A percentile compares a stretch with the other conserved stretches of the same genome.
phyloP scores from a whole-genome alignment of 2,113 vertebrate species.

The Microtus ochrogaster region DNA sequence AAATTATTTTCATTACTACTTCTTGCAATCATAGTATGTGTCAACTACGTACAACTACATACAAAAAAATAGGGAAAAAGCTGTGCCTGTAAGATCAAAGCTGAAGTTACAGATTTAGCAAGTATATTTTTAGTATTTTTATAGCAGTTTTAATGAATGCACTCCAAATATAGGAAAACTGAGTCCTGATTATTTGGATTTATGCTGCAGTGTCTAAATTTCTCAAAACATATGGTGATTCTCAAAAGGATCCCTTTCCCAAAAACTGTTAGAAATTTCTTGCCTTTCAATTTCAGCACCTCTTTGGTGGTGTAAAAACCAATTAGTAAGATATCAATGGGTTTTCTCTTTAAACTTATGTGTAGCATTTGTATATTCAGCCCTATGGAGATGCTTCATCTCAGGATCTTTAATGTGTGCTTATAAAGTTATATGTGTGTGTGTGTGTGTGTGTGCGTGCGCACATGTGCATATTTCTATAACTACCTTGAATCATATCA shows the following conservation, averaged over 20 bases:
- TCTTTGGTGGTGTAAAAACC: slow-evolving; percentile 86
- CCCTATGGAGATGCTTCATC: slow-evolving; percentile 55
- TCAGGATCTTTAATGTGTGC: slow-evolving; percentile 78
- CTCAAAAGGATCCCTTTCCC: slow-evolving; percentile 85
- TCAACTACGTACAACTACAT: slow-evolving; percentile 68
- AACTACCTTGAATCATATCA: slow-evolving; percentile 74
- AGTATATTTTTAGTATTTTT: slow-evolving; percentile 79
- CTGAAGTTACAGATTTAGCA: slow-evolving; percentile 77
- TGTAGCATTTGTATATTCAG: slow-evolving; percentile 74
- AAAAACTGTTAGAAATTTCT: slow-evolving; percentile 84
- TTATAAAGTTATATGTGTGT: slow-evolving; percentile 58
- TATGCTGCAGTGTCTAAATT: slow-evolving; percentile 81
- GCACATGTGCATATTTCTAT: slow-evolving; percentile 42
- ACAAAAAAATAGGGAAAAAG: slow-evolving; percentile 70
- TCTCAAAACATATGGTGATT: slow-evolving; percentile 86
- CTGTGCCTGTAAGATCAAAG: slow-evolving; percentile 79
- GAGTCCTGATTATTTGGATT: slow-evolving; percentile 74
- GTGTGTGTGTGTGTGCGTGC: rapidly evolving
- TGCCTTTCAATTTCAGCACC: slow-evolving; percentile 84
- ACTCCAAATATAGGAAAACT: slow-evolving; percentile 83
- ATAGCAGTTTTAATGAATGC: slow-evolving; percentile 70
- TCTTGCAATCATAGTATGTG: slow-evolving; percentile 77
- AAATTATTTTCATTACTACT: slow-evolving; percentile 82
- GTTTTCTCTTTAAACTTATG: slow-evolving; percentile 81
- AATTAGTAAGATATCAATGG: slow-evolving; percentile 85